phyloP scores from a whole-genome alignment of 2,888 invertebrate genomes.

The Pterostichus madidus region DNA sequence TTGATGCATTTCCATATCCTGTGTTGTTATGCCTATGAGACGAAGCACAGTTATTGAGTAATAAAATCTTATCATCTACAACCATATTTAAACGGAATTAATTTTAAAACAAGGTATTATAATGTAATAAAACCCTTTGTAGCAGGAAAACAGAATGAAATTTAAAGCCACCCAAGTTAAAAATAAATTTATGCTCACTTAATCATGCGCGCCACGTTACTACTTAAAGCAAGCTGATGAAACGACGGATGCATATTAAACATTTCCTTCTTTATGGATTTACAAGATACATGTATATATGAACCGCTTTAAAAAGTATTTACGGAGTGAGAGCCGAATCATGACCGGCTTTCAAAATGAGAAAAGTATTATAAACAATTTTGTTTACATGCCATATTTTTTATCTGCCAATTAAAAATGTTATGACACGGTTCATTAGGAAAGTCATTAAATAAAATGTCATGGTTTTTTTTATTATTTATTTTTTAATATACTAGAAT shows the following conservation, averaged over 20 bases:
- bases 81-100: conserved; percentile 6
- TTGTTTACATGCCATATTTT: conserved; percentile 41
- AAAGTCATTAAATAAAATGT: conserved; percentile 15
- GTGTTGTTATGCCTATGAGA: too few relatives aligned
- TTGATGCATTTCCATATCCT: too few relatives aligned
- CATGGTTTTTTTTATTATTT: conserved; percentile 20
- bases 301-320: neutral
- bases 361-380: conserved; percentile 30
- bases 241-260: conserved; percentile 41
- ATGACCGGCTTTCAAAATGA: conserved; percentile 14
- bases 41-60: neutral
- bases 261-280: conserved; percentile 29
- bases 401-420: conserved; percentile 44
- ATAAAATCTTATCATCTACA: neutral
- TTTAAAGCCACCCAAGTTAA: conserved; percentile 44
- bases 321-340: conserved; percentile 21
- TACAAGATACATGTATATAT: conserved; percentile 5
- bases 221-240: conserved; percentile 44
- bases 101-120: conserved; percentile 19
- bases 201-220: conserved; percentile 17
- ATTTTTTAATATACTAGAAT: conserved; percentile 12
- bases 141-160: conserved; percentile 18
- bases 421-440: conserved; percentile 40
- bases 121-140: conserved; percentile 14
- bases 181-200: conserved; percentile 42